Conservation (phyloP, 2,888 invertebrate species). For the Vannuccia rotundouncinata region DNA sequence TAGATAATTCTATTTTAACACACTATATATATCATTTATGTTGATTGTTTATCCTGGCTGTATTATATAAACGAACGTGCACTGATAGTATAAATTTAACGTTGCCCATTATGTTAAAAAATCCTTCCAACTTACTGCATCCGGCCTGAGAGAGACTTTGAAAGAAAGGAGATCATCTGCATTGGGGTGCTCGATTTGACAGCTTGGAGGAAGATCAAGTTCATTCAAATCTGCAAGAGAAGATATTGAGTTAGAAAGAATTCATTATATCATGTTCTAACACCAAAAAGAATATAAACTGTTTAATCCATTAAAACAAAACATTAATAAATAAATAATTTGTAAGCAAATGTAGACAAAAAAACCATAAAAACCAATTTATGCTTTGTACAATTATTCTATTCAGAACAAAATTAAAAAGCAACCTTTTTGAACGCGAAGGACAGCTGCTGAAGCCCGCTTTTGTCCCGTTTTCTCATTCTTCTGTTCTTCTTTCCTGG, state of each 20-base stretch:
- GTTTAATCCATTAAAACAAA: too few species aligned
- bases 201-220: conserved; percentile 21
- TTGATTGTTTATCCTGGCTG: too few species aligned
- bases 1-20: too few species aligned
- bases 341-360: background rate
- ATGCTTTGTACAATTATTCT: too few species aligned
- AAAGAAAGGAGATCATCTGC: conserved; percentile 90
- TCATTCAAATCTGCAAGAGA: conserved; percentile 19
- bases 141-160: conserved; percentile 88
- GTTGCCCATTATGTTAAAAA: too few species aligned
- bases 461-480: conserved; percentile 7
- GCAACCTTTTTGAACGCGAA: conserved; percentile 31
- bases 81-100: too few species aligned
- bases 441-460: conserved; percentile 21
- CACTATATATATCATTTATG: too few species aligned
- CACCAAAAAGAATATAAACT: background rate
- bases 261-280: background rate
- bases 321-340: too few species aligned
- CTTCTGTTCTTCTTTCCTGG: conserved; percentile 28
- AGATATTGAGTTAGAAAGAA: background rate
- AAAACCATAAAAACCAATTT: too few species aligned
- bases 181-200: conserved; percentile 63
- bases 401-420: background rate
- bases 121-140: conserved; percentile 72
- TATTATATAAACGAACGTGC: too few species aligned